Evolutionary conservation across 1,140 invertebrate species (phyloP).

Genomic region (Magallana gigas): DNA sequence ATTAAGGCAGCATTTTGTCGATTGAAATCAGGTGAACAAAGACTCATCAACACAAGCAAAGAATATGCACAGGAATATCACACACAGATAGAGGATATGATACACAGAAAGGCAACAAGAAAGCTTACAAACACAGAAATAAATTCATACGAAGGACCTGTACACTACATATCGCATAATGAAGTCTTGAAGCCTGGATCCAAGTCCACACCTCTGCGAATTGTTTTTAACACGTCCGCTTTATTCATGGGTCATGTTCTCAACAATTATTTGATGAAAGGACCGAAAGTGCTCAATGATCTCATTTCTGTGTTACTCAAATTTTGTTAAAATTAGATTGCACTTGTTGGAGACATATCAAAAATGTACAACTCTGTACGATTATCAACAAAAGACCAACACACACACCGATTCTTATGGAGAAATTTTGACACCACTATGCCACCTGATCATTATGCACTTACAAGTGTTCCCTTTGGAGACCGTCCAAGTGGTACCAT

Average conservation of each 20-base stretch:
- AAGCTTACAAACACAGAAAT: too few species aligned
- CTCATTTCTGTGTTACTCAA: constrained; percentile 39
- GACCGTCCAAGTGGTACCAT: constrained; percentile 31
- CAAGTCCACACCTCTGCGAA: constrained; percentile 39
- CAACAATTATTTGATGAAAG: constrained; percentile 52
- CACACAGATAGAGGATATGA: background rate
- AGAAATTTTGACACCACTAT: constrained; percentile 33
- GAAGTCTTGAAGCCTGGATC: constrained; percentile 34
- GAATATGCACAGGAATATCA: constrained; percentile 29
- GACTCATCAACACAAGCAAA: background rate
- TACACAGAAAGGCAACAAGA: too few species aligned
- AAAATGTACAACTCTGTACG: constrained; percentile 50
- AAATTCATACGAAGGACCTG: too few species aligned
- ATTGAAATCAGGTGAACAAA: constrained; percentile 42
- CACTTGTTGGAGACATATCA: constrained; percentile 41
- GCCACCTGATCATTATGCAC: constrained; percentile 38
- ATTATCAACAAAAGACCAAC: constrained; percentile 22
- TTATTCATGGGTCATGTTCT: constrained; percentile 42
- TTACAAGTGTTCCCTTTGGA: constrained; percentile 34
- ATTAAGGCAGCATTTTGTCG: background rate
- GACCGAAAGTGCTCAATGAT: constrained; percentile 46
- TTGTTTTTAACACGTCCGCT: constrained; percentile 48
- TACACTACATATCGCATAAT: too few species aligned
- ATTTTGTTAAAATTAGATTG: constrained; percentile 43
- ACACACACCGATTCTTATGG: constrained; percentile 46